These are phyloP conservation scores for Clupea harengus DNA, from an alignment of 2,113 vertebrate genomes.

Conservation along the genomic window DNA sequence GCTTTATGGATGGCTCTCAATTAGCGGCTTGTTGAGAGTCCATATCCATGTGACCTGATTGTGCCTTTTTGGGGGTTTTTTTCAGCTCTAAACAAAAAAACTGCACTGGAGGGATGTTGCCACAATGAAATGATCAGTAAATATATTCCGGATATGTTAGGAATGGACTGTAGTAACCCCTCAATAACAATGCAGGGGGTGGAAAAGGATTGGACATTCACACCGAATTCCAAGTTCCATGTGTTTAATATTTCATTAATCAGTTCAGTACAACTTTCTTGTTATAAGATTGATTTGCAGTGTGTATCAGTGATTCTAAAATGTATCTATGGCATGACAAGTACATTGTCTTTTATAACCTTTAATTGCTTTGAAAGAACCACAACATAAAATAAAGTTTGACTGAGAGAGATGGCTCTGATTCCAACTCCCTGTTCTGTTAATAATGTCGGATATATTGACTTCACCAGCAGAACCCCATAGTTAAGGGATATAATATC, in stretches of 20 bases:
- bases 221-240: not conserved
- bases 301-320: not conserved
- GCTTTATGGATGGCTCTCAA: conserved; percentile 35
- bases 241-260: not conserved
- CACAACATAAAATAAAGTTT: no score
- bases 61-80: not conserved
- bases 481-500: no score
- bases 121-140: not conserved
- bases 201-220: not conserved
- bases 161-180: not conserved
- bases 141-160: not conserved
- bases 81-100: not conserved
- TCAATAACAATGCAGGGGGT: not conserved
- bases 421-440: no score
- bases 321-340: not conserved
- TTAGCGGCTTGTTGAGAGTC: conserved; percentile 20
- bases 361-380: no score
- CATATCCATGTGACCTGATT: conserved; percentile 20
- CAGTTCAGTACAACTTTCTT: not conserved
- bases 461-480: no score
- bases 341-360: no score
- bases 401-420: no score
- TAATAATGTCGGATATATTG: no score
- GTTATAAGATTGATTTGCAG: not conserved
- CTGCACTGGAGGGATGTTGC: not conserved